Base-by-base conservation (phyloP, 2,113 vertebrate genomes). In the Galeopterus variegatus region DNA sequence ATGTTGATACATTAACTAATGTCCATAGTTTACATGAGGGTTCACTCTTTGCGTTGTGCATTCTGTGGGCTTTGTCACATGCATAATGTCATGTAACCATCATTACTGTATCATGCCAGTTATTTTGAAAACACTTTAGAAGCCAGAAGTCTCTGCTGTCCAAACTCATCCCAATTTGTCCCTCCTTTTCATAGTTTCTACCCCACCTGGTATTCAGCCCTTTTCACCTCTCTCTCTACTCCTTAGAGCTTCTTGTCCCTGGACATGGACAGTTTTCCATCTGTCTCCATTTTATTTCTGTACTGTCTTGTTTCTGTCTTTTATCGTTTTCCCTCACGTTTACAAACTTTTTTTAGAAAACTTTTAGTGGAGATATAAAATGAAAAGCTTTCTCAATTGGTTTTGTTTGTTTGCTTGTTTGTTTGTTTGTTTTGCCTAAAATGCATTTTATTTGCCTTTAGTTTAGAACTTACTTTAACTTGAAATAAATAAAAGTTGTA, bases 1-100 rank as follows among this genome's bases (percentile, higher is more conserved):
- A 2, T 48, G 6, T 3, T 0, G 23, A 77, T 17, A n/a, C 54
- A 6, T 19, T n/a, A 45, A 21, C 31, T 4, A 1, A 23, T 2
- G 33, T 41, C 12, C 24, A 9, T 18, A 28, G 15, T 69, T 85
- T n/a, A 7, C 31, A 64, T 9, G 11, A 48, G 69, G 52, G 69
- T 24, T 82, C 60, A 79, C 31, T 6, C 84, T 83, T 54, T n/a
- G 12, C 65, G n/a, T 60, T 69, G 62, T 31, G 41, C 21, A 6
- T 76, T 36, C 21, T 2, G 0, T 15, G 28, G 26, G 23, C 52
- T 45, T 77, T 75, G 28, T 5, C 28, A 8, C 45, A 26, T 33
- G 4, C n/a, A 3, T 14, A 15, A 19, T 36, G 36, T 56, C 41
- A 1, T 19, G 26, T 67, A 9, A 13, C 60, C 26, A 3, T 26